phyloP scores from a whole-genome alignment of 2,113 vertebrate species.

The Neotoma lepida region DNA sequence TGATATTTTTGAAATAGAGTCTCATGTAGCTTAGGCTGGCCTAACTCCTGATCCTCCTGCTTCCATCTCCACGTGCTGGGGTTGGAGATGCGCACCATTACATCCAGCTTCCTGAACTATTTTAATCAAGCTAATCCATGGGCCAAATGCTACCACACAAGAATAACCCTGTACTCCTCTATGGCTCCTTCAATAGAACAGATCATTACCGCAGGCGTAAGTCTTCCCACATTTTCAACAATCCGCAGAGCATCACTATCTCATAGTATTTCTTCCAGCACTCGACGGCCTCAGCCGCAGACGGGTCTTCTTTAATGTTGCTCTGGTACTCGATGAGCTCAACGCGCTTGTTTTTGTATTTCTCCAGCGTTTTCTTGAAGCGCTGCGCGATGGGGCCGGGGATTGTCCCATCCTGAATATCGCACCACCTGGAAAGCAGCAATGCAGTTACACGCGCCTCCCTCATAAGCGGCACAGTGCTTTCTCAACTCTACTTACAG shows the following conservation, averaged over 20 bases:
- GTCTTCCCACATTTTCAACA: slow-evolving; percentile 84
- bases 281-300: slow-evolving; percentile 82
- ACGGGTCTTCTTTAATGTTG: slow-evolving; percentile 81
- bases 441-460: not conserved
- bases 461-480: not conserved
- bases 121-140: not conserved
- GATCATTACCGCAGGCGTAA: slow-evolving; percentile 76
- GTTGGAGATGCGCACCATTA: not conserved
- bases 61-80: not conserved
- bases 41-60: not conserved
- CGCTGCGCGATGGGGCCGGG: slow-evolving; percentile 79
- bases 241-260: slow-evolving; percentile 82
- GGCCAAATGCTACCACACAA: not conserved
- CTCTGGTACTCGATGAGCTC: slow-evolving; percentile 82
- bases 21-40: not conserved
- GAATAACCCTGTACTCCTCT: not conserved
- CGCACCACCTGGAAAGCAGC: slow-evolving; percentile 81
- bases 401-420: slow-evolving; percentile 84
- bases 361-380: slow-evolving; percentile 83
- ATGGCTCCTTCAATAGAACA: slow-evolving; percentile 18
- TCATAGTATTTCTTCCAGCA: slow-evolving; percentile 85
- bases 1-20: not conserved
- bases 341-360: slow-evolving; percentile 78
- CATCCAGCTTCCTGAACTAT: not conserved
- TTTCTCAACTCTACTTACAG: slow-evolving; percentile 81